phyloP scores from a whole-genome alignment of 2,113 vertebrate species.

The Neotragus moschatus region DNA sequence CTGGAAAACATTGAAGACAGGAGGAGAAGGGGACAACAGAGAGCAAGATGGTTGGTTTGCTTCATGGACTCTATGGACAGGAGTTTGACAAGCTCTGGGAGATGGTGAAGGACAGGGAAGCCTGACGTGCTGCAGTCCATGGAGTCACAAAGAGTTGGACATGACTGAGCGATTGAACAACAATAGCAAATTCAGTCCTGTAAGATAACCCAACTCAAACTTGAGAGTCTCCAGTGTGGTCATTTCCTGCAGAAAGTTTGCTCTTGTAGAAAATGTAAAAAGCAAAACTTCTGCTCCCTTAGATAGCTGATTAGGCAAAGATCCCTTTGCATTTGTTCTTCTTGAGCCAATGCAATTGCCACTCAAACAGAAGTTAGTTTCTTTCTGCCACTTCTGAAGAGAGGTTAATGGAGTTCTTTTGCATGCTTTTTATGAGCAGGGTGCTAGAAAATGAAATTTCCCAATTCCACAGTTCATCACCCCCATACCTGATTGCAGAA shows the following conservation, averaged over 20 bases:
- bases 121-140: neutral
- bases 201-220: neutral
- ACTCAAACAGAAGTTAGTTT: neutral
- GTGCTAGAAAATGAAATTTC: slow-evolving; percentile 40
- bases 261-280: neutral
- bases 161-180: neutral
- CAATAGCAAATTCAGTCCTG: neutral
- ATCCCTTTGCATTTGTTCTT: neutral
- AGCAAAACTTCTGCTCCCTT: neutral
- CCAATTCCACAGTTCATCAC: slow-evolving; percentile 9
- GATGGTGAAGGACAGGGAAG: neutral
- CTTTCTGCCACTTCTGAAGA: neutral
- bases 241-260: neutral
- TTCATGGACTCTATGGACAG: neutral
- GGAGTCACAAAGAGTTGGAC: neutral
- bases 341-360: neutral
- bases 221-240: neutral
- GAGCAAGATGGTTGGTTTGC: neutral
- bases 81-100: neutral
- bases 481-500: slow-evolving; percentile 4
- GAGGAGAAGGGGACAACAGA: neutral
- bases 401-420: neutral
- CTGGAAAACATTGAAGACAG: neutral
- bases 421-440: neutral
- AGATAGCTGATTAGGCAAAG: neutral